Percentiles rank a stretch among this genome's conserved stretches.
phyloP scores from a whole-genome alignment of 1,140 invertebrate genomes.

The Aphidius ervi region DNA sequence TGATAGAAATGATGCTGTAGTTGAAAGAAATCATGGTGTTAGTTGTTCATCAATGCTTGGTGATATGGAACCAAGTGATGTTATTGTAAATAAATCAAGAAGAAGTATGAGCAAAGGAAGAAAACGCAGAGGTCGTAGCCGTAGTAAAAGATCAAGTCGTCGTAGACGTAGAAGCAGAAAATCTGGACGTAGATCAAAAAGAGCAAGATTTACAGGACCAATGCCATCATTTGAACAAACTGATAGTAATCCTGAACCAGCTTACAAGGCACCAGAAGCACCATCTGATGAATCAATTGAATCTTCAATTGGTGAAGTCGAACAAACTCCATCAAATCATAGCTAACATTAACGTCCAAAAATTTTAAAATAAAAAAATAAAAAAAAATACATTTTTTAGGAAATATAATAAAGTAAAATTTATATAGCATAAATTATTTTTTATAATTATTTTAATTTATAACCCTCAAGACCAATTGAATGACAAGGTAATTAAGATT shows the following conservation, averaged over 20 bases:
- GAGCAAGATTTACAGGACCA: slow-evolving; percentile 10
- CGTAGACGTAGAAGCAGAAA: neutral
- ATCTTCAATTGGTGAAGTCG: slow-evolving; percentile 14
- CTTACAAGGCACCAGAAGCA: slow-evolving; percentile 20
- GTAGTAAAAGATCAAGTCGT: neutral
- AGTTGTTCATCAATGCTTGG: slow-evolving; percentile 1
- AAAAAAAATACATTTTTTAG: too few relatives aligned
- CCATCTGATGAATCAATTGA: slow-evolving; percentile 23
- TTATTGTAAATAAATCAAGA: neutral
- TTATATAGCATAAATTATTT: too few relatives aligned
- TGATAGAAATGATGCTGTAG: neutral
- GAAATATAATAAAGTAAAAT: too few relatives aligned
- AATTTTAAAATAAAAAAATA: too few relatives aligned
- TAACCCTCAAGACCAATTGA: too few relatives aligned
- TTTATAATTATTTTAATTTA: too few relatives aligned
- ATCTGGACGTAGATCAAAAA: slow-evolving; percentile 12
- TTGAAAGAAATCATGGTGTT: slow-evolving; percentile 14
- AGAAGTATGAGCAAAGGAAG: neutral
- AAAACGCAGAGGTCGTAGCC: neutral
- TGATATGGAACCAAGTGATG: neutral
- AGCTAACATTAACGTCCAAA: too few relatives aligned
- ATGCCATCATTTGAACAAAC: slow-evolving; percentile 20
- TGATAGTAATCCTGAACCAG: slow-evolving; percentile 24
- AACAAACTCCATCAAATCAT: neutral
- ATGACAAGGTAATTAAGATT: too few relatives aligned